Evolutionary conservation across 2,888 invertebrate genomes (phyloP).

Genomic region (Zootermopsis nevadensis): DNA sequence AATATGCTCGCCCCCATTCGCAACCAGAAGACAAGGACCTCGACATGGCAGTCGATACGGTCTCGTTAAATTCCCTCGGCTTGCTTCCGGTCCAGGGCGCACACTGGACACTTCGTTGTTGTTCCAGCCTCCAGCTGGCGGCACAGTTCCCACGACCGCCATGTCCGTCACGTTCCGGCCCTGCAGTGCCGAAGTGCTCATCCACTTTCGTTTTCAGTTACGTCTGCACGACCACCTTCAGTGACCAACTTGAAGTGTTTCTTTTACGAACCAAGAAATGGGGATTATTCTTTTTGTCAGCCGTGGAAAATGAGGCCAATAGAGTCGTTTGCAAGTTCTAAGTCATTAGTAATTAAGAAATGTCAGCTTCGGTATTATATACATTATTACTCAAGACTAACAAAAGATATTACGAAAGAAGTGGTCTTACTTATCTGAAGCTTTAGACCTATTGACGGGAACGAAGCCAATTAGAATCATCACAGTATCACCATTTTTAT

Average conservation of each 20-base stretch:
- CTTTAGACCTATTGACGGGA: background rate
- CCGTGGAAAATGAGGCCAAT: background rate
- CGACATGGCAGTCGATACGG: too few relatives aligned
- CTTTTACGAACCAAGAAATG: background rate
- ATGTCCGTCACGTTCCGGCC: slow-evolving; percentile 8
- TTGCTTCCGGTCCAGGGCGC: background rate
- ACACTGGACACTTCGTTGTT: background rate
- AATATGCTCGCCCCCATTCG: too few relatives aligned
- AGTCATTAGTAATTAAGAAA: slow-evolving; percentile 14
- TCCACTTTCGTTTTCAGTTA: slow-evolving; percentile 2
- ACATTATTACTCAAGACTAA: background rate
- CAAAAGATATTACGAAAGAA: background rate
- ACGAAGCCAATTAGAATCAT: slow-evolving; percentile 9
- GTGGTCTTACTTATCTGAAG: background rate
- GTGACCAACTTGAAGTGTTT: slow-evolving; percentile 4
- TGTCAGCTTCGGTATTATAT: background rate
- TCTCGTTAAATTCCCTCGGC: too few relatives aligned
- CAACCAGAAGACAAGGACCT: too few relatives aligned
- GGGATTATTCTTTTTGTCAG: background rate
- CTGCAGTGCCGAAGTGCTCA: background rate
- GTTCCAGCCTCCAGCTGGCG: background rate
- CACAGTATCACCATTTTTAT: background rate
- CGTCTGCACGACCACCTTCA: slow-evolving; percentile 8
- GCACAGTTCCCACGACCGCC: slow-evolving; percentile 22
- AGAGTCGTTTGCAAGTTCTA: background rate